These are phyloP conservation scores for Morpho helenor DNA, from an alignment of 2,888 invertebrate genomes.

Conservation along the genomic window DNA sequence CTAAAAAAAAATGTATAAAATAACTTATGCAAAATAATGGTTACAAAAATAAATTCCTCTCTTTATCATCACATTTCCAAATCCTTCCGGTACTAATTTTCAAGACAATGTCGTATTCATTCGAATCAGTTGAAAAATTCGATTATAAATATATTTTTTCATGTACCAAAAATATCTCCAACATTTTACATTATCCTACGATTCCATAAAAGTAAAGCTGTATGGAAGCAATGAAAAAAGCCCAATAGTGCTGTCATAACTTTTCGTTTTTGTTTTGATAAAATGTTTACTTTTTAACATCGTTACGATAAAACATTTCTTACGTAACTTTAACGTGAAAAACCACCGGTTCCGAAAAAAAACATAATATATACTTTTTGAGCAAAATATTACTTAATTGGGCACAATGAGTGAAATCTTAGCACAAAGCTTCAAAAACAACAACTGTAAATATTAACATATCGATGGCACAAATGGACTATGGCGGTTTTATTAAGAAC, in stretches of 20 bases:
- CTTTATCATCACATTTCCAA: constrained; percentile 53
- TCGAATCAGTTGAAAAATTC: too few relatives aligned
- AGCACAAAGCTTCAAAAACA: constrained; percentile 22
- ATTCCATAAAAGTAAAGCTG: constrained; percentile 12
- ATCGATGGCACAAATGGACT: constrained; percentile 37
- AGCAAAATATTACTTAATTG: constrained; percentile 8
- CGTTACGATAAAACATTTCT: not conserved
- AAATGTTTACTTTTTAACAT: not conserved
- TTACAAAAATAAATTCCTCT: constrained; percentile 60
- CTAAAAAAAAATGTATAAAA: constrained; percentile 56
- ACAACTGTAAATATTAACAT: constrained; percentile 26
- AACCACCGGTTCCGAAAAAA: too few relatives aligned
- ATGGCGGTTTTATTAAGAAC: constrained; percentile 20
- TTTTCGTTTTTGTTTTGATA: not conserved
- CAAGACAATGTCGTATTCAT: not conserved
- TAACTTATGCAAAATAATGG: constrained; percentile 58
- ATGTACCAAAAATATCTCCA: constrained; percentile 19
- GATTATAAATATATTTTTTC: too few relatives aligned
- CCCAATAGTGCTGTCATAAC: not conserved
- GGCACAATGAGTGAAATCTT: constrained; percentile 13
- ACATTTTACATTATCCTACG: constrained; percentile 8
- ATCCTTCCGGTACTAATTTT: constrained; percentile 33
- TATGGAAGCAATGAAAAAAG: constrained; percentile 11
- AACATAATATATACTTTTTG: constrained; percentile 4
- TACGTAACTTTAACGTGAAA: too few relatives aligned